A percentile compares a stretch with the other conserved stretches of the same genome.
Evolutionary conservation across 2,797 vertebrate species (phyloP).

Genomic region (Distichodus sexfasciatus): DNA sequence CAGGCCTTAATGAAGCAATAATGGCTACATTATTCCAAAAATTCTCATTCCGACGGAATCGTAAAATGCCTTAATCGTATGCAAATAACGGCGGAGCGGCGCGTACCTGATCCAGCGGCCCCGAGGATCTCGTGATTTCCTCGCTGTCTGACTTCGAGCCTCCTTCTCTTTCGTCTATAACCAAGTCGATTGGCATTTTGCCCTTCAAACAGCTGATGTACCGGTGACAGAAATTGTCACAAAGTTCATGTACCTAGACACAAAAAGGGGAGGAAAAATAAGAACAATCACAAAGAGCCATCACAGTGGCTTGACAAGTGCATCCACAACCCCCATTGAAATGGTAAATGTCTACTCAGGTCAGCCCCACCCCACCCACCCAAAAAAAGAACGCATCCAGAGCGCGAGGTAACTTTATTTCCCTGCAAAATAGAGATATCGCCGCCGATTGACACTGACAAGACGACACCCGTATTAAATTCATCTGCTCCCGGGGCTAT

Average conservation of each 20-base stretch:
- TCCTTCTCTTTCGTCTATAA: slow-evolving; percentile 98
- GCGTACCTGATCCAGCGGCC: slow-evolving; percentile 96
- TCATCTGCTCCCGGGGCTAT: slow-evolving; percentile 87
- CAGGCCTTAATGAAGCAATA: slow-evolving; percentile 97
- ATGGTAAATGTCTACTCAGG: too few relatives aligned
- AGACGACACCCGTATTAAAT: slow-evolving; percentile 96
- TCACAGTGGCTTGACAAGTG: slow-evolving; percentile 79
- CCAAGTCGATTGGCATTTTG: slow-evolving; percentile 99
- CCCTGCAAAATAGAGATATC: slow-evolving; percentile 96
- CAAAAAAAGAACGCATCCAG: slow-evolving; percentile 74
- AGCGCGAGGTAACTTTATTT: slow-evolving; percentile 81
- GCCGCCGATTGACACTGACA: slow-evolving; percentile 97
- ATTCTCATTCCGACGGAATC: slow-evolving; percentile 93
- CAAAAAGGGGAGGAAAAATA: too few relatives aligned
- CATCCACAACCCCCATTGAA: too few relatives aligned
- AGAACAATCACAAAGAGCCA: slow-evolving; percentile 58
- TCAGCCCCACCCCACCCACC: too few relatives aligned
- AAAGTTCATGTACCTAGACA: slow-evolving; percentile 95
- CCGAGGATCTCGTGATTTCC: slow-evolving; percentile 96
- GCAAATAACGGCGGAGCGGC: slow-evolving; percentile 87
- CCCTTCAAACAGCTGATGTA: slow-evolving; percentile 99
- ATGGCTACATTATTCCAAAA: slow-evolving; percentile 95
- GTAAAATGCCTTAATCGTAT: slow-evolving; percentile 96
- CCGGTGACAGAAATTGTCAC: slow-evolving; percentile 99
- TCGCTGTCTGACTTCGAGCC: slow-evolving; percentile 99